phyloP scores from a whole-genome alignment of 2,797 vertebrate species.

The Eptatretus atami region DNA sequence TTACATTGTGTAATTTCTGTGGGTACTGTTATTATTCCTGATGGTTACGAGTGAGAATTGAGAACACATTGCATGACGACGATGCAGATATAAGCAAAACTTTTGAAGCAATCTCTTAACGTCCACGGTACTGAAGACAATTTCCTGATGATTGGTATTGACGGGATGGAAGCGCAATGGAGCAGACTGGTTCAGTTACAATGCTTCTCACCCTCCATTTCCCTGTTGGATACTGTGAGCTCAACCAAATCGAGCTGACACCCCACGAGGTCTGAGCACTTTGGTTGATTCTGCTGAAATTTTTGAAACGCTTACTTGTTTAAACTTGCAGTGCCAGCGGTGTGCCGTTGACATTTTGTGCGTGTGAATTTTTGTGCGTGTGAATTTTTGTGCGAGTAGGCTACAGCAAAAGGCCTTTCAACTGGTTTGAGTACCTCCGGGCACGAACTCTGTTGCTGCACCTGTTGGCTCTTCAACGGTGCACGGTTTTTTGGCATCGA shows the following conservation, averaged over 20 bases:
- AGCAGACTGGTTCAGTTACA: conserved; percentile 71
- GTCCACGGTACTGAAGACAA: conserved; percentile 49
- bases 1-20: too few relatives aligned
- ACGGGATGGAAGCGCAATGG: conserved; percentile 25
- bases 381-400: conserved; percentile 15
- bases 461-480: conserved; percentile 46
- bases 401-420: conserved; percentile 27
- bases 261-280: conserved; percentile 19
- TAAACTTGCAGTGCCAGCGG: neutral
- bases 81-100: neutral
- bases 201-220: conserved; percentile 64
- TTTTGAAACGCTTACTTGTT: neutral
- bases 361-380: too few relatives aligned
- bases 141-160: conserved; percentile 67
- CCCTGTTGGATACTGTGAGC: conserved; percentile 40
- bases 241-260: conserved; percentile 35
- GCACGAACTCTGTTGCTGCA: conserved; percentile 23
- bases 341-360: neutral
- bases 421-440: conserved; percentile 39
- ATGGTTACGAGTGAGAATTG: neutral
- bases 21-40: neutral
- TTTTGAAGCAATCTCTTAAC: neutral
- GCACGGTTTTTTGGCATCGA: conserved; percentile 11
- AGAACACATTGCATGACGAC: too few relatives aligned
- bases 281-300: neutral